Conservation (phyloP, 2,113 vertebrate genomes). For the Menura novaehollandiae region DNA sequence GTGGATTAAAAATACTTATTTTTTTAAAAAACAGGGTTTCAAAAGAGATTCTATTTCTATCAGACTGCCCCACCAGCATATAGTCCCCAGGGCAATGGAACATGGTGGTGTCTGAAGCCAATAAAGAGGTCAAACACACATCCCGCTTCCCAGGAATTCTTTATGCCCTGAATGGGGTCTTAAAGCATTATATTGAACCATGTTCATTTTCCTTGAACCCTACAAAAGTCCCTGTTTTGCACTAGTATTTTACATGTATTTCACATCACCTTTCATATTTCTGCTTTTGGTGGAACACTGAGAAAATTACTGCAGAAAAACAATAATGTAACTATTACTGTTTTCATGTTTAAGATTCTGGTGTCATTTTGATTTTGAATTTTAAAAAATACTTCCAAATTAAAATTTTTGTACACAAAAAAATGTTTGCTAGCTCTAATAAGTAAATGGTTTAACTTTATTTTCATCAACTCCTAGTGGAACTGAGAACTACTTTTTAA, state of each 20-base stretch:
- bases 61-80: background rate
- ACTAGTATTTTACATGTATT: background rate
- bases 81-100: background rate
- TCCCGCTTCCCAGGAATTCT: background rate
- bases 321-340: background rate
- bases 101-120: background rate
- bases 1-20: background rate
- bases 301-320: background rate
- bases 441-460: background rate
- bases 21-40: background rate
- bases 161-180: background rate
- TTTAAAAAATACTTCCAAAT: background rate
- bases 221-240: background rate
- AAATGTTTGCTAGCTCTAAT: background rate
- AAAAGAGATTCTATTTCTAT: background rate
- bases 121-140: background rate
- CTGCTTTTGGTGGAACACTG: background rate
- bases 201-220: background rate
- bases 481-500: background rate
- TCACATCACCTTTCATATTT: background rate
- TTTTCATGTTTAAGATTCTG: background rate
- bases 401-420: background rate
- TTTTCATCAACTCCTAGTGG: background rate
- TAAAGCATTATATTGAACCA: background rate
- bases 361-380: background rate